These are phyloP conservation scores for Apantesis nais DNA, from an alignment of 2,888 invertebrate genomes.

Conservation along the genomic window DNA sequence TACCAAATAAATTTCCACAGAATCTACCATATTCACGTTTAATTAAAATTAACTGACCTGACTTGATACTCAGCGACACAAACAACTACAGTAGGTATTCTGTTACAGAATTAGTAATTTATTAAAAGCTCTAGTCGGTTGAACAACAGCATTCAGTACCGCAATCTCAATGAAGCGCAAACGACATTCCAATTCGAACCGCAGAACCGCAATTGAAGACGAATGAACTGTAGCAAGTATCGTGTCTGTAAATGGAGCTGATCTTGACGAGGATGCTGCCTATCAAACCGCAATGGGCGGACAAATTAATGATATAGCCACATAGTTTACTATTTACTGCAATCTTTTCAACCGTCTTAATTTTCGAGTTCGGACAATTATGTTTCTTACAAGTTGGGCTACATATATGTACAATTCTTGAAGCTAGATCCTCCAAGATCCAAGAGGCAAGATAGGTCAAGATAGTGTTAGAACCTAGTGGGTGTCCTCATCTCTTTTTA, in stretches of 20 bases:
- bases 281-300: not conserved
- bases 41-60: not conserved
- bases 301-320: conserved; percentile 7
- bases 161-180: not conserved
- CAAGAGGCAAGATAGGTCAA: no score
- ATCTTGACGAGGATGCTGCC: conserved; percentile 4
- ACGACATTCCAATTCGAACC: not conserved
- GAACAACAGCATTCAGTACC: not conserved
- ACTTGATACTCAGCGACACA: not conserved
- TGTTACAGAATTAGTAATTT: not conserved
- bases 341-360: not conserved
- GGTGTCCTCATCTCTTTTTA: no score
- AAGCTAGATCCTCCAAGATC: no score
- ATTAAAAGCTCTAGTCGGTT: not conserved
- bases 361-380: not conserved
- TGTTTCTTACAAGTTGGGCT: not conserved
- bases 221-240: not conserved
- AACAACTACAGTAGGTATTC: no score
- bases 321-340: not conserved
- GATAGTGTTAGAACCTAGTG: no score
- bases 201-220: not conserved
- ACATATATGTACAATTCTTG: not conserved
- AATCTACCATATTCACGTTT: not conserved
- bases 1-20: no score
- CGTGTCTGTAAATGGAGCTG: not conserved